Percentiles rank a stretch among this genome's conserved stretches.
Evolutionary conservation across 1,140 invertebrate species (phyloP).

Genomic region (Radopholus similis): DNA sequence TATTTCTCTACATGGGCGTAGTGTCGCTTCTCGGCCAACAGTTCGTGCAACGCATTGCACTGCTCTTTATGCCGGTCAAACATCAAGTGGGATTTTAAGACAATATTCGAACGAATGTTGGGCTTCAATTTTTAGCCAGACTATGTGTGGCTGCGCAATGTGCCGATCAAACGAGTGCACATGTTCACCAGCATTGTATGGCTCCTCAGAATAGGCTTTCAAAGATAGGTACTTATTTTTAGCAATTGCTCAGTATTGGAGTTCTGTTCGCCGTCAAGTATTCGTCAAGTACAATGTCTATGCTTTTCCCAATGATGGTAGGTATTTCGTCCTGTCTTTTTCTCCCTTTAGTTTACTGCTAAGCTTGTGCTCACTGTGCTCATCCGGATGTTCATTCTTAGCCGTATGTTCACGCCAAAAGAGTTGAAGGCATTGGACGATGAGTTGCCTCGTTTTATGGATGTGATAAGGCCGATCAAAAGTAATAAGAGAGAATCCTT

Average conservation of each 20-base stretch:
- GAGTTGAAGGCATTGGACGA: slow-evolving; percentile 36
- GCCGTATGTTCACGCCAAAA: slow-evolving; percentile 34
- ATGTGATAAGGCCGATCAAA: slow-evolving; percentile 12
- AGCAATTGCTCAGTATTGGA: slow-evolving; percentile 42
- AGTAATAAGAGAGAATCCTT: too few relatives aligned
- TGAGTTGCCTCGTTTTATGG: slow-evolving; percentile 21
- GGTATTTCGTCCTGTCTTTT: neutral
- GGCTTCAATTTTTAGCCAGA: slow-evolving; percentile 73
- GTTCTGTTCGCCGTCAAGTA: slow-evolving; percentile 49
- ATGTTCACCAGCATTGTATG: slow-evolving; percentile 32
- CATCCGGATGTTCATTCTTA: slow-evolving; percentile 72
- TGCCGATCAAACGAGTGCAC: slow-evolving; percentile 50
- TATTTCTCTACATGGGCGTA: slow-evolving; percentile 62
- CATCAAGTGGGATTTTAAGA: slow-evolving; percentile 67
- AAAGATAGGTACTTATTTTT: too few relatives aligned
- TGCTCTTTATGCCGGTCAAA: slow-evolving; percentile 94
- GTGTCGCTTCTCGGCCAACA: slow-evolving; percentile 64
- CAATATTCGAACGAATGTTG: neutral
- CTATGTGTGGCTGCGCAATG: slow-evolving; percentile 86
- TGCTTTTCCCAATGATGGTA: slow-evolving; percentile 62
- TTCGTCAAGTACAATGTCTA: slow-evolving; percentile 30
- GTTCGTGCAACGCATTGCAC: slow-evolving; percentile 86
- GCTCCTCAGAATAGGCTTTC: slow-evolving; percentile 14
- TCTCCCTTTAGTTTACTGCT: neutral
- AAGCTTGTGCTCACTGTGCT: slow-evolving; percentile 87